A percentile compares a stretch with the other conserved stretches of the same genome.
These are phyloP conservation scores for human (Homo sapiens) DNA, from an alignment of 2,113 vertebrate genomes.

Conservation along the genomic window GRCh38 chr5:13994001-13994500, in stretches of 20 bases:
- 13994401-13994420: background rate
- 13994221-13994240: background rate
- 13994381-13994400: background rate
- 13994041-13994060: background rate
- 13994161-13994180: fast-evolving
- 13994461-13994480: background rate
- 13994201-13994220: background rate
- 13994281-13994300: background rate
- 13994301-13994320: background rate
- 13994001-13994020: background rate
- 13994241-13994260: background rate
- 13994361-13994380: background rate
- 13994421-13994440: background rate
- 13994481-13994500: background rate
- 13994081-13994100: background rate
- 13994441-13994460: too few relatives aligned
- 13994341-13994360: background rate
- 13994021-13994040: too few relatives aligned
- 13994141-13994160: background rate
- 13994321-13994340: background rate
- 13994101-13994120: background rate
- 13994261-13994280: background rate
- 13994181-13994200: background rate
- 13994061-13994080: background rate
- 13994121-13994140: background rate